Conservation (phyloP, 1,140 invertebrate species). For the roundworm (Caenorhabditis elegans) region DNA sequence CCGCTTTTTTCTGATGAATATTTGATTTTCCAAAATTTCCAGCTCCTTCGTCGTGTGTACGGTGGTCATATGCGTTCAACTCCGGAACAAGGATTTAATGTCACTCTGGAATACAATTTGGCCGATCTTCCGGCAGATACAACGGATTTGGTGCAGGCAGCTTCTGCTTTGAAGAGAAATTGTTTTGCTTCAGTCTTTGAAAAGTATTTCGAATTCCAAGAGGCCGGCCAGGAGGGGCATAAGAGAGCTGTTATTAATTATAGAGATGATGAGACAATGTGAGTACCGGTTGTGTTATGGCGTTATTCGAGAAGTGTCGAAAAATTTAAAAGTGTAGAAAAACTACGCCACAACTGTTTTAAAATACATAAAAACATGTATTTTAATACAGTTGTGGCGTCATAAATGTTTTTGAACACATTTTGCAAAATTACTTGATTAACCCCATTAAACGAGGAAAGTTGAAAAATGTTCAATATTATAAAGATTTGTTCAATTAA, state of each 20-base stretch:
- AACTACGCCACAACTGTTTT: too few species aligned
- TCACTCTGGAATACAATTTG: slow-evolving; percentile 88
- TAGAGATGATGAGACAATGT: slow-evolving; percentile 98
- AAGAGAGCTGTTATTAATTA: slow-evolving; percentile 97
- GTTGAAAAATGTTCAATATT: too few species aligned
- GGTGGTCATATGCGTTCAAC: slow-evolving; percentile 76
- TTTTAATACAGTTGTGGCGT: too few species aligned
- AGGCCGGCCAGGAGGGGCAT: slow-evolving; percentile 82
- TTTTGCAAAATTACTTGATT: too few species aligned
- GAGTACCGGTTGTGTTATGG: too few species aligned
- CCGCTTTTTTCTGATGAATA: background rate
- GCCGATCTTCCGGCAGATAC: slow-evolving; percentile 81
- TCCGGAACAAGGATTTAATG: slow-evolving; percentile 89
- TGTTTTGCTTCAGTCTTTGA: slow-evolving; percentile 99
- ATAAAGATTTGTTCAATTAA: too few species aligned
- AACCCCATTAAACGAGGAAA: too few species aligned
- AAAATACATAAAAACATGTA: too few species aligned
- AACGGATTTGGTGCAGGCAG: slow-evolving; percentile 82
- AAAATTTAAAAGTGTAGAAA: too few species aligned
- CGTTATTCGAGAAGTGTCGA: background rate
- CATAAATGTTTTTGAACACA: too few species aligned
- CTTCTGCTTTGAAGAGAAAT: slow-evolving; percentile 91
- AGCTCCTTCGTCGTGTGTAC: slow-evolving; percentile 78
- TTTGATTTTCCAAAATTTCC: slow-evolving; percentile 34
- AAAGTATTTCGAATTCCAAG: slow-evolving; percentile 98